Percentiles rank a stretch among this genome's conserved stretches.
phyloP scores from a whole-genome alignment of 2,797 vertebrate genomes.

The Molossus molossus region DNA sequence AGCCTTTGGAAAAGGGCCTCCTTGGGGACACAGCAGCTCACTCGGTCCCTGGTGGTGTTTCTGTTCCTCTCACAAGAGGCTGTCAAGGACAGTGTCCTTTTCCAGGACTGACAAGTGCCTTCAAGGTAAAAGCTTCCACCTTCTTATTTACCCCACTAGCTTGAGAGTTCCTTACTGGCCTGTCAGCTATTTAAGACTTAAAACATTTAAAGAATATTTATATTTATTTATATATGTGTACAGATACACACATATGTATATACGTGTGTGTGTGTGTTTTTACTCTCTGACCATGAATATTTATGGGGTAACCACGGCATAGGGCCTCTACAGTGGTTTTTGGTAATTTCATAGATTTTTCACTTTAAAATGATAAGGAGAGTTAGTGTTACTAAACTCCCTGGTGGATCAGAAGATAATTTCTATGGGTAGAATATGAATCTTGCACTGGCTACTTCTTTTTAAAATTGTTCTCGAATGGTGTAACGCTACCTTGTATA shows the following conservation, averaged over 20 bases:
- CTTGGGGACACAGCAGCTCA: neutral
- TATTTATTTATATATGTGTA: neutral
- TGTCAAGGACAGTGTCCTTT: neutral
- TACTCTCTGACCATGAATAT: slow-evolving; percentile 17
- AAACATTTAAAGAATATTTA: neutral
- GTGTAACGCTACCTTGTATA: neutral
- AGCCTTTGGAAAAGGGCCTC: neutral
- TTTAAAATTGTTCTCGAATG: neutral
- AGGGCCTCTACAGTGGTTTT: neutral
- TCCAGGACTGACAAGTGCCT: neutral
- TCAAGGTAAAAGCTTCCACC: neutral
- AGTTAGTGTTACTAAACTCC: neutral
- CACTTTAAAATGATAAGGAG: neutral
- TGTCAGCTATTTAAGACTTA: neutral
- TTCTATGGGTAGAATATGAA: neutral
- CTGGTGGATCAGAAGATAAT: neutral
- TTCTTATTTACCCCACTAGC: neutral
- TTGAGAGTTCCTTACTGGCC: neutral
- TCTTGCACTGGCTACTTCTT: neutral
- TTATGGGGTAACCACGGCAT: neutral
- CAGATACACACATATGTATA: fast-evolving
- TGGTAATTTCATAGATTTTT: slow-evolving; percentile 34
- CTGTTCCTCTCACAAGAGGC: neutral
- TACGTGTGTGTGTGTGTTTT: neutral
- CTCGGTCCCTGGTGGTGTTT: neutral